Base-by-base conservation (phyloP, 2,888 invertebrate species). In the Calliopum simillimum region DNA sequence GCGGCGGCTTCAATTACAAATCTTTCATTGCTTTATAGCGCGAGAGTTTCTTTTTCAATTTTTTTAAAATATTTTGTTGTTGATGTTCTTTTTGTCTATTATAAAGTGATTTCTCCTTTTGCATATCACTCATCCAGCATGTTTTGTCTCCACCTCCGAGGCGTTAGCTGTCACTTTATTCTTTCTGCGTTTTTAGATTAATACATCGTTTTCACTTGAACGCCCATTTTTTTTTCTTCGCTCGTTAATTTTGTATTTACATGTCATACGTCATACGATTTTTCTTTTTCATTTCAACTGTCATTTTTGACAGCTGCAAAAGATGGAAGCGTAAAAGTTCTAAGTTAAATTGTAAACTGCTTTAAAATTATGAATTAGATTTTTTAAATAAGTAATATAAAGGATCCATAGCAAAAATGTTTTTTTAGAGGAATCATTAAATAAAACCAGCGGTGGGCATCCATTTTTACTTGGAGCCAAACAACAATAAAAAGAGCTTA, bases 71-170 rank as follows among this genome's bases (percentile, higher is more conserved):
- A 23, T 14, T 13, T 19, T 33, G 25, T 56, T 56, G 56, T 33
- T 23, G 23, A 5, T 58, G 58, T 58, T 58, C 14, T 55, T 58
- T 14, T 58, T 59, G 41, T 81, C 80, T 77, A 81, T 80, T 80
- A 81, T 78, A 80, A 81, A 81, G 80, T 80, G 79, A 80, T 81
- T 79, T 62, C 51, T 79, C n/a, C 80, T 33, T 79, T 75, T 76
- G 73, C 81, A 73, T 73, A 73, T 72, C 66, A 41, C 59, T 59
- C 55, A 43, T 51, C 21, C 21, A 23, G 25, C n/a, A 12, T 14
- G 47, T 62, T 47, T 64, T 25, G 23, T 61, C 41, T 49, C 58
- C 59, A 16, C 59, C 46, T 69, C 44, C 58, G 46, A 44, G 66
- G 69, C 56, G 62, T 65, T 64, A 46, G 21, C 66, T 62, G 70